Evolutionary conservation across 1,140 invertebrate species (phyloP).

Genomic region (Trachelipus rathkii): DNA sequence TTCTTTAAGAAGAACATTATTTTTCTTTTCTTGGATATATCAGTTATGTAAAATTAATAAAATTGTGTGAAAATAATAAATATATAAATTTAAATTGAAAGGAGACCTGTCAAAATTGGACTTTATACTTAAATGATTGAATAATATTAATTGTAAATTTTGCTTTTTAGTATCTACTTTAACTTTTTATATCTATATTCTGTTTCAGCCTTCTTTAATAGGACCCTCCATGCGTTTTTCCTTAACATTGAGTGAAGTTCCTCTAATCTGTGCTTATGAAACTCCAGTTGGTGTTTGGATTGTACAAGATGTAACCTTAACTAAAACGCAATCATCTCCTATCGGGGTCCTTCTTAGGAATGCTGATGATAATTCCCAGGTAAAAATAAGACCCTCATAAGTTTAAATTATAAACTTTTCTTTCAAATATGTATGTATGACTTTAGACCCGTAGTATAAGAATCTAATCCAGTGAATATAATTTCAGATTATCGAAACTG

Average conservation of each 20-base stretch:
- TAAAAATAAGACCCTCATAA: not conserved
- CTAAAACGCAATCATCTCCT: constrained; percentile 45
- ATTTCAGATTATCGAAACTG: constrained; percentile 69
- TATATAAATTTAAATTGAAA: no score
- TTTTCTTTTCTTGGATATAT: no score
- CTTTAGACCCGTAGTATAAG: no score
- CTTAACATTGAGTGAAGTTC: constrained; percentile 40
- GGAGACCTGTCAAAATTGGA: no score
- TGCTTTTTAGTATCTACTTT: no score
- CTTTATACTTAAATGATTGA: no score
- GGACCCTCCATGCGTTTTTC: constrained; percentile 32
- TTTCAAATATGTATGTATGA: no score
- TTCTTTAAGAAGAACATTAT: no score
- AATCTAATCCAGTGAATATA: no score
- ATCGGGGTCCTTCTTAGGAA: constrained; percentile 48
- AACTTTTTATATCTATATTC: not conserved
- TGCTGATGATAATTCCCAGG: constrained; percentile 36
- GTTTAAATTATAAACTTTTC: not conserved
- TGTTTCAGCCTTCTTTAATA: constrained; percentile 26
- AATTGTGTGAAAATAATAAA: no score
- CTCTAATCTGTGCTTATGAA: constrained; percentile 48
- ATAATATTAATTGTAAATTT: no score
- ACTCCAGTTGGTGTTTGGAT: constrained; percentile 47
- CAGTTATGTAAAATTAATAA: no score
- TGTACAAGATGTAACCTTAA: constrained; percentile 49